A percentile compares a stretch with the other conserved stretches of the same genome.
These are phyloP conservation scores for Dryoscopus gambensis DNA, from an alignment of 2,113 vertebrate species.

Conservation along the genomic window DNA sequence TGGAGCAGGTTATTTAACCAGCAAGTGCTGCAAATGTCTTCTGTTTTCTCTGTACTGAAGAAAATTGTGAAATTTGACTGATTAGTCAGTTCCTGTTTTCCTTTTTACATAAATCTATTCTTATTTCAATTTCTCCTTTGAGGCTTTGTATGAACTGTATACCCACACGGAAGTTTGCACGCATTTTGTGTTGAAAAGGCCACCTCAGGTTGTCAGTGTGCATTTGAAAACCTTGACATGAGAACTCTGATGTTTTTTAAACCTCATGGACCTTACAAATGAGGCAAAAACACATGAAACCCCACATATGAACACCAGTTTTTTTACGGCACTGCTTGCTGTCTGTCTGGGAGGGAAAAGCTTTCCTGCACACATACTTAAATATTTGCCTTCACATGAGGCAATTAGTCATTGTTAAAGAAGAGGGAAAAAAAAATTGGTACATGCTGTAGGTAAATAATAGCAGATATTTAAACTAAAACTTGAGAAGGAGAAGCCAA, in stretches of 20 bases:
- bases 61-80: slow-evolving; percentile 53
- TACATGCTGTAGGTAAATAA: slow-evolving; percentile 9
- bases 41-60: neutral
- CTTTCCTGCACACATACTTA: neutral
- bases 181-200: neutral
- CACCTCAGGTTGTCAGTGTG: neutral
- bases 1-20: neutral
- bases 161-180: accelerated
- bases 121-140: slow-evolving; percentile 50
- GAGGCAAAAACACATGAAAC: neutral
- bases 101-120: slow-evolving; percentile 60
- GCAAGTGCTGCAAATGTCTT: slow-evolving; percentile 2
- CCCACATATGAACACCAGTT: accelerated
- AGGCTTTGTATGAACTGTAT: neutral
- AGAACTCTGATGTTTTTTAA: neutral
- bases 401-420: slow-evolving; percentile 1
- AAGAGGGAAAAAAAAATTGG: neutral
- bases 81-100: slow-evolving; percentile 61
- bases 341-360: neutral
- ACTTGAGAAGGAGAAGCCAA: neutral
- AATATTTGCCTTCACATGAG: slow-evolving; percentile 34
- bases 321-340: neutral
- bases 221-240: neutral
- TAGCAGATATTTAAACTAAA: neutral
- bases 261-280: neutral